Conservation (phyloP, 2,888 invertebrate genomes). For the Napeogenes inachia region DNA sequence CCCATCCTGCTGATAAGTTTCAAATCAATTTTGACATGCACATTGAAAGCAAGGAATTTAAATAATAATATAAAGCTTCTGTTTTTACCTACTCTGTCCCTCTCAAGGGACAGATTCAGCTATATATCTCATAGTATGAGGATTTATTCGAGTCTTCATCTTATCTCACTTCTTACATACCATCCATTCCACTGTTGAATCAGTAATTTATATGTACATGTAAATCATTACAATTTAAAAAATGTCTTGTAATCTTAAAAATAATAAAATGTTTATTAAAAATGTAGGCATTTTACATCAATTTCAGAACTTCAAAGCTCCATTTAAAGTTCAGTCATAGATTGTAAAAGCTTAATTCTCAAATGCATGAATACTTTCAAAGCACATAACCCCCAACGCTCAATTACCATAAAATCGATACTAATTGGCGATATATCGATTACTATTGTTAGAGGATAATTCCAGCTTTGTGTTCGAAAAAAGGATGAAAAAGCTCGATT, state of each 20-base stretch:
- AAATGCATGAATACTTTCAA: no score
- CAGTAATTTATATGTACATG: not conserved
- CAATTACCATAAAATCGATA: slow-evolving; percentile 28
- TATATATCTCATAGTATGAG: slow-evolving; percentile 29
- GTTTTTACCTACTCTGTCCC: slow-evolving; percentile 16
- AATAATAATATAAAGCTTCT: slow-evolving; percentile 9
- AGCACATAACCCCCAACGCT: slow-evolving; percentile 10
- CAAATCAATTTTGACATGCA: no score
- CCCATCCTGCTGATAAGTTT: no score
- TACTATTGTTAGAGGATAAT: slow-evolving; percentile 34
- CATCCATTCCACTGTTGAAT: not conserved
- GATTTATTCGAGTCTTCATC: slow-evolving; percentile 32
- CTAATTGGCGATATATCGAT: slow-evolving; percentile 32
- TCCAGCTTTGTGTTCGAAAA: slow-evolving; percentile 15
- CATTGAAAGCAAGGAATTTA: not conserved
- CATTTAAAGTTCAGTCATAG: no score
- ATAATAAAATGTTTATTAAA: no score
- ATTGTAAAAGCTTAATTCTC: no score
- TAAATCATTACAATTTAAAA: not conserved
- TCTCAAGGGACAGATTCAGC: slow-evolving; percentile 28
- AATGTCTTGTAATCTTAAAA: no score
- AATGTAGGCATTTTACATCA: no score
- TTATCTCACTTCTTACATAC: slow-evolving; percentile 23
- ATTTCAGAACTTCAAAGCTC: no score
- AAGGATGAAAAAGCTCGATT: no score